Evolutionary conservation across 2,113 vertebrate genomes (phyloP).

Genomic region (Microcebus griseorufus): DNA sequence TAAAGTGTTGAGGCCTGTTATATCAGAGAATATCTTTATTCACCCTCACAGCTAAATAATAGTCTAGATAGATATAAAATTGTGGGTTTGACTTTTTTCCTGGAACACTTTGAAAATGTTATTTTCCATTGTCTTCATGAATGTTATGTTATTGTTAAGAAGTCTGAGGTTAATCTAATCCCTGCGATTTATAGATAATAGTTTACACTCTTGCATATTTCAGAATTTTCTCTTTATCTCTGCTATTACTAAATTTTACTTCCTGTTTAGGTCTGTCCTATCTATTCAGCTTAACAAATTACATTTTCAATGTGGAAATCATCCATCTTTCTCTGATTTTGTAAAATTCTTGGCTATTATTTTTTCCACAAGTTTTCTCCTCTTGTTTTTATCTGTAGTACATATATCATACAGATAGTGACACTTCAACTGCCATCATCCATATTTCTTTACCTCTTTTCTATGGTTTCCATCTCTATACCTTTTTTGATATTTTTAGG

Average conservation of each 20-base stretch:
- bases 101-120: not conserved
- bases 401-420: not conserved
- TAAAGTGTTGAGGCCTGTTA: not conserved
- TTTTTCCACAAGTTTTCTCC: not conserved
- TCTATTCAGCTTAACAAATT: not conserved
- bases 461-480: not conserved
- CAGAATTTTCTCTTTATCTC: not conserved
- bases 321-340: not conserved
- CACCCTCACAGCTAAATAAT: not conserved
- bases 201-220: not conserved
- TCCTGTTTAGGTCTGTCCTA: not conserved
- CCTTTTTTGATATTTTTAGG: not conserved
- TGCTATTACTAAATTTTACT: not conserved
- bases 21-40: too few species aligned
- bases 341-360: not conserved
- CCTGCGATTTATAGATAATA: not conserved
- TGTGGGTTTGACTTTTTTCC: not conserved
- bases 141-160: not conserved
- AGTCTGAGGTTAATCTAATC: not conserved
- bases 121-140: not conserved
- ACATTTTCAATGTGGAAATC: not conserved
- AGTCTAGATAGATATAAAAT: not conserved
- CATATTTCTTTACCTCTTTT: not conserved
- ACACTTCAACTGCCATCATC: not conserved
- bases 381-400: not conserved